Conservation (phyloP, 2,113 vertebrate species). For the Sinosuthora webbiana region DNA sequence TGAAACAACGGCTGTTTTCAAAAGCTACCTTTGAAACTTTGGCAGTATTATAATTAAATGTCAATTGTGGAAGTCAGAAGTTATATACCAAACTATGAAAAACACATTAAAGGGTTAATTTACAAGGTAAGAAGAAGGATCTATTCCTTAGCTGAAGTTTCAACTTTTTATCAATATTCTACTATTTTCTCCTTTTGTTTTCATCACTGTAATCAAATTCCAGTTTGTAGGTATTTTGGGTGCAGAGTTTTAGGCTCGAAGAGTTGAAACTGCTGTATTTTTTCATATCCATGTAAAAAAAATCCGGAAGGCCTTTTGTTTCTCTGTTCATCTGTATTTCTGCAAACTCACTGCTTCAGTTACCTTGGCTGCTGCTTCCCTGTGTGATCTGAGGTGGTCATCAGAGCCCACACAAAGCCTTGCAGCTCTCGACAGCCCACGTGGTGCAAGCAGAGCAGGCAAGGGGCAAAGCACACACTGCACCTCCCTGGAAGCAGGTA, state of each 20-base stretch:
- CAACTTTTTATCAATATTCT: background rate
- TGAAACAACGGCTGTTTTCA: background rate
- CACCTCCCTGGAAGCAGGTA: rapidly evolving
- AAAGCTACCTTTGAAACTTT: background rate
- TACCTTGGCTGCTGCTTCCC: background rate
- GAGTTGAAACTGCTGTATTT: background rate
- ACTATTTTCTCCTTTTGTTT: background rate
- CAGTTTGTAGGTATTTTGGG: background rate
- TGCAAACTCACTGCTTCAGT: background rate
- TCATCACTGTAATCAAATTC: background rate
- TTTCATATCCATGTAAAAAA: background rate
- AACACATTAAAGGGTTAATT: background rate
- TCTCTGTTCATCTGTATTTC: background rate
- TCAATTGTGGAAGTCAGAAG: background rate
- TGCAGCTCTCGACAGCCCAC: rapidly evolving
- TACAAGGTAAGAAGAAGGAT: background rate
- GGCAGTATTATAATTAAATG: background rate
- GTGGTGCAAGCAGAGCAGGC: background rate
- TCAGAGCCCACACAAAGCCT: background rate
- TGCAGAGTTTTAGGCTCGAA: background rate
- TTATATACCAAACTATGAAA: background rate
- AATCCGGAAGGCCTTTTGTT: background rate
- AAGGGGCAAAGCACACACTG: background rate
- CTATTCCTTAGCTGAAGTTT: background rate
- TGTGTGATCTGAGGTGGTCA: background rate